Percentiles rank a stretch among this genome's conserved stretches.
Evolutionary conservation across 2,888 invertebrate genomes (phyloP).

Genomic region (Tipula confusa): DNA sequence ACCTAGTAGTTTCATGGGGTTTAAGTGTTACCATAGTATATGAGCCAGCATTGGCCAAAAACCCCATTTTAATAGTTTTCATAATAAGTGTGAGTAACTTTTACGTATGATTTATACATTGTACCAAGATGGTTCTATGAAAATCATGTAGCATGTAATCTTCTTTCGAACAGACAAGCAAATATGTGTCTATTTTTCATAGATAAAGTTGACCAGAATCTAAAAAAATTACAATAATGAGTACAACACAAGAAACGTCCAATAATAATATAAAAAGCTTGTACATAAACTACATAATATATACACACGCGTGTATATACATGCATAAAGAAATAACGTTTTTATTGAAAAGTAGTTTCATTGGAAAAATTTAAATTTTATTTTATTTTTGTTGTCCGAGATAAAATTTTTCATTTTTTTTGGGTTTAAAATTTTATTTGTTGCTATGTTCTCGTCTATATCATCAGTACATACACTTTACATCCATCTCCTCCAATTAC

Average conservation of each 20-base stretch:
- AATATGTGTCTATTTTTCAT: not conserved
- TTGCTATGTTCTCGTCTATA: not conserved
- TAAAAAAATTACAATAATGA: not conserved
- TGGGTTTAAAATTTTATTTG: not conserved
- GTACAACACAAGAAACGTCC: not conserved
- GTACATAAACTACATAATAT: not conserved
- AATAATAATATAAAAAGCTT: not conserved
- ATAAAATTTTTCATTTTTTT: not conserved
- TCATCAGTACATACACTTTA: not conserved
- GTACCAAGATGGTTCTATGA: not conserved
- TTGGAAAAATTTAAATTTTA: not conserved
- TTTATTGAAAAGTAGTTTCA: constrained; percentile 15
- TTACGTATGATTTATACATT: no score
- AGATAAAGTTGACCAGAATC: not conserved
- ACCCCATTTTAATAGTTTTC: no score
- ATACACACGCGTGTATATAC: not conserved
- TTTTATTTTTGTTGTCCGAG: not conserved
- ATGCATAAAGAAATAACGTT: not conserved
- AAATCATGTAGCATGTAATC: not conserved
- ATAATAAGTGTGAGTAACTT: not conserved
- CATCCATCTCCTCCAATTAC: not conserved
- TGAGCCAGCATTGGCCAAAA: no score
- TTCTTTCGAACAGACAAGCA: not conserved
- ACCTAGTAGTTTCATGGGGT: no score
- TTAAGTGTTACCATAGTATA: no score